Conservation (phyloP, 2,888 invertebrate species). For the Eristalis tenax region DNA sequence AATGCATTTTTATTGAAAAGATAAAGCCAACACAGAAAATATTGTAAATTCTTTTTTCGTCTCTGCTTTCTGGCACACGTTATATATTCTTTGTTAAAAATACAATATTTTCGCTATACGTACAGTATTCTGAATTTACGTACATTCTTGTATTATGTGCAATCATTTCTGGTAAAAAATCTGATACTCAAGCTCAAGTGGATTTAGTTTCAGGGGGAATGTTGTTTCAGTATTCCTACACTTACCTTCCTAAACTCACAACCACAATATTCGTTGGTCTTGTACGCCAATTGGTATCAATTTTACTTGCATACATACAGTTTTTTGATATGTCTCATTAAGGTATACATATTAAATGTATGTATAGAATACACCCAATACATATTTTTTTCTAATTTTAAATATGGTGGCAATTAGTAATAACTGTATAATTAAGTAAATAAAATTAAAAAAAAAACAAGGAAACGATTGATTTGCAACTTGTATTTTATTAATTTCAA, state of each 20-base stretch:
- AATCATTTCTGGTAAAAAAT: conserved; percentile 45
- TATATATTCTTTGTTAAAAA: conserved; percentile 25
- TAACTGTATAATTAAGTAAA: conserved; percentile 51
- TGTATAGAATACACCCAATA: neutral
- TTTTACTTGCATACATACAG: neutral
- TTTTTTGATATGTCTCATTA: neutral
- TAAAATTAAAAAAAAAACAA: conserved; percentile 46
- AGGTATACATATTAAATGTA: neutral
- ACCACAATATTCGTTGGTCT: neutral
- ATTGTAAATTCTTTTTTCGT: conserved; percentile 1
- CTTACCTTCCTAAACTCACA: too few species aligned
- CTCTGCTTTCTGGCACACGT: neutral
- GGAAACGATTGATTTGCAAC: conserved; percentile 12
- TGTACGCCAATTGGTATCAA: neutral
- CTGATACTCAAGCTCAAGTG: neutral
- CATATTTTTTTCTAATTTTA: conserved; percentile 53
- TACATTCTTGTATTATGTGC: conserved; percentile 45
- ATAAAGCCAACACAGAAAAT: conserved; percentile 10
- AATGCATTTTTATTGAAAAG: neutral
- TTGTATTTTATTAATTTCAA: conserved; percentile 69
- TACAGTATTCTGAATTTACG: conserved; percentile 40
- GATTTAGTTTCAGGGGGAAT: neutral
- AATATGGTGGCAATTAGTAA: conserved; percentile 41
- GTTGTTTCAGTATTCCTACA: neutral
- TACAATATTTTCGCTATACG: conserved; percentile 14